Evolutionary conservation across 2,113 vertebrate genomes (phyloP).

Genomic region (Tachuris rubrigastra): DNA sequence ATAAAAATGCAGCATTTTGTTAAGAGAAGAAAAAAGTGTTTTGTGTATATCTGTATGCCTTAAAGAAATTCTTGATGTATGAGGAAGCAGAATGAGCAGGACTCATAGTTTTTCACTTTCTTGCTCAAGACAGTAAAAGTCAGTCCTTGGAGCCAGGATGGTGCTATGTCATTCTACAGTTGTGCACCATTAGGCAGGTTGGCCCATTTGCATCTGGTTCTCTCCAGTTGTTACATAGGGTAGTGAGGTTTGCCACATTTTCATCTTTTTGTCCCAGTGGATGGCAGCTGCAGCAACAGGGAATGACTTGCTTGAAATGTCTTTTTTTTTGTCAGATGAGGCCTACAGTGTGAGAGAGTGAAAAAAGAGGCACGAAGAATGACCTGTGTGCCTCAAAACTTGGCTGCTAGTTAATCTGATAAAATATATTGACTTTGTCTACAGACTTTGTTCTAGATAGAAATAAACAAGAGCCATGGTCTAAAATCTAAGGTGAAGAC

Average conservation of each 20-base stretch:
- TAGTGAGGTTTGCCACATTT: not conserved
- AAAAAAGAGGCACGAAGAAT: not conserved
- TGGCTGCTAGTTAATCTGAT: not conserved
- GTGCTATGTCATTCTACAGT: not conserved
- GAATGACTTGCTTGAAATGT: not conserved
- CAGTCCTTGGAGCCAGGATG: not conserved
- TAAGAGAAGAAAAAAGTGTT: not conserved
- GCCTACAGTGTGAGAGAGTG: not conserved
- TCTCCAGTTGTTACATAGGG: not conserved
- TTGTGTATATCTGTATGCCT: not conserved
- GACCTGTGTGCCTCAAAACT: not conserved
- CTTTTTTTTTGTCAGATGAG: not conserved
- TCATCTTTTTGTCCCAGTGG: not conserved
- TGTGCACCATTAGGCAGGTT: not conserved
- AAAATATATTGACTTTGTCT: conserved; percentile 5
- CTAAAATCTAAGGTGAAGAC: not conserved
- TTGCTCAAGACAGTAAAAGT: not conserved
- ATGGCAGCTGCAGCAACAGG: not conserved
- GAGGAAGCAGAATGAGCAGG: not conserved
- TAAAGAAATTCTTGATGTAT: not conserved
- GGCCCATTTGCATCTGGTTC: not conserved
- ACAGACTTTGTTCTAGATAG: not conserved
- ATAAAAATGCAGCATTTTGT: not conserved
- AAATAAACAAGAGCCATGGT: not conserved
- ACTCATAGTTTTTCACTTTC: not conserved